phyloP scores from a whole-genome alignment of 1,140 invertebrate genomes.

The Theocolax elegans region DNA sequence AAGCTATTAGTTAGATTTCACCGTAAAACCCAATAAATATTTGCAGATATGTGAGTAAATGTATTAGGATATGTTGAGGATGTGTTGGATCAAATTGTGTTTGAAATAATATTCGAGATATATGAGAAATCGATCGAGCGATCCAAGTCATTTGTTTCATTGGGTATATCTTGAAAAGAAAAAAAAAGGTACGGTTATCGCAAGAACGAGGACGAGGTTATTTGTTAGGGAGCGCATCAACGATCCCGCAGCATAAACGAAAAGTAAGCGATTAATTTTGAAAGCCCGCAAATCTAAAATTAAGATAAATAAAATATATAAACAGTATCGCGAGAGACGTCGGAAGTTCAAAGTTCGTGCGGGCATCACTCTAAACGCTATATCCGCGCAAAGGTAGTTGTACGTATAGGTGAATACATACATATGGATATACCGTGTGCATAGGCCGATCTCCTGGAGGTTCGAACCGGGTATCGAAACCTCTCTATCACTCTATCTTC shows the following conservation, averaged over 20 bases:
- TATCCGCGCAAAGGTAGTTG: conserved; percentile 8
- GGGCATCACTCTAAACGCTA: conserved; percentile 48
- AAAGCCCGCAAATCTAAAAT: conserved; percentile 21
- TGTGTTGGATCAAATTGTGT: too few species aligned
- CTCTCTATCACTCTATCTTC: conserved; percentile 33
- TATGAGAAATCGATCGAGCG: too few species aligned
- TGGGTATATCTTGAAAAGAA: not conserved
- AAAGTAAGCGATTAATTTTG: conserved; percentile 25
- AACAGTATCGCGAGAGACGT: conserved; percentile 9
- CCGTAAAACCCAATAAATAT: too few species aligned
- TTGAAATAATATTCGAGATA: too few species aligned
- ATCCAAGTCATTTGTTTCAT: not conserved
- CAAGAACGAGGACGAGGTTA: not conserved
- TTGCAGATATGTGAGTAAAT: too few species aligned
- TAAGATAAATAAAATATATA: conserved; percentile 35
- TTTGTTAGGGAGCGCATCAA: conserved; percentile 16
- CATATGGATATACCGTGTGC: conserved; percentile 41
- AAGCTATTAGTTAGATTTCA: too few species aligned
- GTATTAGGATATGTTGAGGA: too few species aligned
- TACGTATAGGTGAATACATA: too few species aligned
- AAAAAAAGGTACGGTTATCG: not conserved
- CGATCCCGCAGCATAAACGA: not conserved
- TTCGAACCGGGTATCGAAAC: conserved; percentile 44
- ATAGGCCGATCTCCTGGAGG: conserved; percentile 54
- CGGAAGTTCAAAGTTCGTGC: conserved; percentile 48